A percentile compares a stretch with the other conserved stretches of the same genome.
These are phyloP conservation scores for Microcebus ravelobensis DNA, from an alignment of 2,113 vertebrate species.

Conservation along the genomic window DNA sequence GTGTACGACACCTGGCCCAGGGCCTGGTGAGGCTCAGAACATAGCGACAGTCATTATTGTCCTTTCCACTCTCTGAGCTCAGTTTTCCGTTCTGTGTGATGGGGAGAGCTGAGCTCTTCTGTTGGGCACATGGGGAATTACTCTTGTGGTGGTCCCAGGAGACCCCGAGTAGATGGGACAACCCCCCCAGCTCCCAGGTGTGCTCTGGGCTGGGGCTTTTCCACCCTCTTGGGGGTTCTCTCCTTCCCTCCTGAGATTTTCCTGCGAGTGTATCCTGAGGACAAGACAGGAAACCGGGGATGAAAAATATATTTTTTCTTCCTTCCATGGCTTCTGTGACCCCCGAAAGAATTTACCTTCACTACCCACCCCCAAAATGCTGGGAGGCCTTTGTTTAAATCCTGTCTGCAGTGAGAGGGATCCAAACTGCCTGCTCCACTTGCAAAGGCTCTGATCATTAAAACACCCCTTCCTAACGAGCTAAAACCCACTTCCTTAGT, in stretches of 20 bases:
- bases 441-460: background rate
- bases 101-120: background rate
- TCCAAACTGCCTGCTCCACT: background rate
- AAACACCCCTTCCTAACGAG: background rate
- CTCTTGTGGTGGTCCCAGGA: background rate
- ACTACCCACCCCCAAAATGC: background rate
- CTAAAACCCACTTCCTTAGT: background rate
- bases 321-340: background rate
- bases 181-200: background rate
- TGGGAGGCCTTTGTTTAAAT: background rate
- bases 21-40: background rate
- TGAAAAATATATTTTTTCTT: background rate
- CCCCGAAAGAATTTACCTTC: background rate
- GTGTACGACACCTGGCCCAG: background rate
- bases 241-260: background rate
- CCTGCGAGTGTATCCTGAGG: background rate
- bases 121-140: background rate
- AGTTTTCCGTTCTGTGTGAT: background rate
- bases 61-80: background rate
- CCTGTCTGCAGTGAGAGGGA: too few relatives aligned
- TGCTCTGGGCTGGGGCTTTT: background rate
- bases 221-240: background rate
- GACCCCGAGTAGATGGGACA: accelerated
- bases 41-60: accelerated
- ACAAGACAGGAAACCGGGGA: background rate